Conservation (phyloP, 2,113 vertebrate species). For the Chunga burmeisteri region DNA sequence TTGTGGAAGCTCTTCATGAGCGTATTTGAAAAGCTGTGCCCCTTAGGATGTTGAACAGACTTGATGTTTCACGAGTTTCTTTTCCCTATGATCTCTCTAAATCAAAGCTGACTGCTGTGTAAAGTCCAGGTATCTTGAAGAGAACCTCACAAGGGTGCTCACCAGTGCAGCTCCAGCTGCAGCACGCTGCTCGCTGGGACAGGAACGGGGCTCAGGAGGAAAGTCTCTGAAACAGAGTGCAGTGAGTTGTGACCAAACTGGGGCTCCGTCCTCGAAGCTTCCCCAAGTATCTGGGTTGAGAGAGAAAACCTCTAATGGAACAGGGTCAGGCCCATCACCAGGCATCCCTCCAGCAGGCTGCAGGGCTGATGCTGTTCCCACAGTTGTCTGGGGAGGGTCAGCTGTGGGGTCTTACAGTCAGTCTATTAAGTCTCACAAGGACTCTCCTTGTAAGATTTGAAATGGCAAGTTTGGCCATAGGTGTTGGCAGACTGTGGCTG, state of each 20-base stretch:
- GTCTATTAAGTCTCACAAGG: too few species aligned
- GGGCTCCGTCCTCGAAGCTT: background rate
- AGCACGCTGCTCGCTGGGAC: background rate
- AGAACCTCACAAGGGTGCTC: background rate
- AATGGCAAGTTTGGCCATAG: background rate
- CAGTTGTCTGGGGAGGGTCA: rapidly evolving
- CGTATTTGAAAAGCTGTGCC: background rate
- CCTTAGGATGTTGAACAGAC: background rate
- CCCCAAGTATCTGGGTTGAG: background rate
- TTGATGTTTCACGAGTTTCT: background rate
- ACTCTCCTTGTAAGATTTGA: background rate
- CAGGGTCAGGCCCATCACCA: background rate
- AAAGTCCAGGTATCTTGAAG: background rate
- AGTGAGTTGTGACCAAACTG: background rate
- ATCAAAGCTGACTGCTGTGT: background rate
- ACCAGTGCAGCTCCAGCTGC: background rate
- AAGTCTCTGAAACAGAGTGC: background rate
- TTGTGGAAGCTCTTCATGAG: background rate
- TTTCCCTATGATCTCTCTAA: background rate
- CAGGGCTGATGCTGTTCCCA: background rate
- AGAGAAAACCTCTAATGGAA: background rate
- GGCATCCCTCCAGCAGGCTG: background rate
- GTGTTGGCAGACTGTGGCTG: background rate
- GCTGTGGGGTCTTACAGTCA: background rate
- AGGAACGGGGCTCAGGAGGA: background rate